Evolutionary conservation across 2,113 vertebrate genomes (phyloP).

Genomic region (Nipponia nippon): DNA sequence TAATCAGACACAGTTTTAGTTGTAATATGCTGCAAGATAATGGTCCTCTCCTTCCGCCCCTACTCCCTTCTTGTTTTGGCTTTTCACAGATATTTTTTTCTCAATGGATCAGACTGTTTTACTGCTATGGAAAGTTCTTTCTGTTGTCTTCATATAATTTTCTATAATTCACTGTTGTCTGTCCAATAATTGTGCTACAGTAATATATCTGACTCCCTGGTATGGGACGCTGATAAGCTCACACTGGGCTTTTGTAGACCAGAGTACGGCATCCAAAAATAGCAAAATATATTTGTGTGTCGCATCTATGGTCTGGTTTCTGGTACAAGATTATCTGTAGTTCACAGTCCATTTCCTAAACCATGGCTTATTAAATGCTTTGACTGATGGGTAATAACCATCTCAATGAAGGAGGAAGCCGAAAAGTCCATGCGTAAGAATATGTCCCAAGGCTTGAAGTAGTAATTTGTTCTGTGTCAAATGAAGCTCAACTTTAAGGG

Average conservation of each 20-base stretch:
- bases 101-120: neutral
- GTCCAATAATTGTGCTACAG: neutral
- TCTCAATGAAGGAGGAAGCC: neutral
- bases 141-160: neutral
- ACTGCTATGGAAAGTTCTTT: neutral
- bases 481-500: neutral
- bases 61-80: neutral
- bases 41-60: neutral
- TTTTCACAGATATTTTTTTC: neutral
- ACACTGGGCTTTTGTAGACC: neutral
- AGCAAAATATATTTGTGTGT: neutral
- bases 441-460: neutral
- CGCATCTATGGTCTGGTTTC: neutral
- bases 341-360: neutral
- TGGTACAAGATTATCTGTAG: neutral
- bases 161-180: neutral
- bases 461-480: neutral
- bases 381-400: neutral
- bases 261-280: neutral
- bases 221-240: neutral
- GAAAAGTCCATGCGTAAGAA: neutral
- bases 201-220: neutral
- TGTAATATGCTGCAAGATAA: neutral
- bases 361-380: neutral
- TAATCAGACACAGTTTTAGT: neutral